These are phyloP conservation scores for Caenorhabditis latens DNA, from an alignment of 1,140 invertebrate genomes.

Conservation along the genomic window DNA sequence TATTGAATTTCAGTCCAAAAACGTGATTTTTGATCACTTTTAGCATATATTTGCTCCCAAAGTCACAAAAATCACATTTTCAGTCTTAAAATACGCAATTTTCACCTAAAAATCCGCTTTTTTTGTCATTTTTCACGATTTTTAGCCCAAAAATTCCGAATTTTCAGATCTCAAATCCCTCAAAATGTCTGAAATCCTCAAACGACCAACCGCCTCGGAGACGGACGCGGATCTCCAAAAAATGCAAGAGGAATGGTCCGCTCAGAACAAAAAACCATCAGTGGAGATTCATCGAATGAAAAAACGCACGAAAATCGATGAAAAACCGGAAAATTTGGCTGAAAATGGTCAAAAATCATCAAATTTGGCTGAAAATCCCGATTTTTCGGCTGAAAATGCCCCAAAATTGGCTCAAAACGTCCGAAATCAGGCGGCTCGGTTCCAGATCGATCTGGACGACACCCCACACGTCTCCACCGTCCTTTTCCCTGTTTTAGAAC, in stretches of 20 bases:
- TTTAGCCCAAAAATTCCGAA: neutral
- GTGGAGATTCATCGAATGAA: conserved; percentile 1
- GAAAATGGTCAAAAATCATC: neutral
- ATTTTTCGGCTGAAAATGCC: neutral
- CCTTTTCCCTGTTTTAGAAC: neutral
- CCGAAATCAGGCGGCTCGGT: neutral
- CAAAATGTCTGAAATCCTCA: neutral
- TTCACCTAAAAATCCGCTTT: neutral
- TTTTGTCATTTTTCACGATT: too few relatives aligned
- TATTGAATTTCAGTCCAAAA: too few relatives aligned
- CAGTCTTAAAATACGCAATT: neutral
- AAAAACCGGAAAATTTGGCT: neutral
- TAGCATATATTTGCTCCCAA: too few relatives aligned
- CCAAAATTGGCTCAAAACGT: neutral
- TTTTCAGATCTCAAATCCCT: neutral
- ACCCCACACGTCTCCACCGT: neutral
- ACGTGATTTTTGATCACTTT: too few relatives aligned
- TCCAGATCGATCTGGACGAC: neutral
- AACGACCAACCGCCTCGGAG: neutral
- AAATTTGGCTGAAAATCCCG: neutral
- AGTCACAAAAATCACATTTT: too few relatives aligned
- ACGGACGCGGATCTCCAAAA: conserved; percentile 4
- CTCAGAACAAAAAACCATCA: conserved; percentile 21
- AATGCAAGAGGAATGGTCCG: conserved; percentile 84
- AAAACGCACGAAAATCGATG: neutral